Evolutionary conservation across 37 sponge, comb jelly and placozoan genomes (phyloP).

Genomic region (Dysidea cf. avara): DNA sequence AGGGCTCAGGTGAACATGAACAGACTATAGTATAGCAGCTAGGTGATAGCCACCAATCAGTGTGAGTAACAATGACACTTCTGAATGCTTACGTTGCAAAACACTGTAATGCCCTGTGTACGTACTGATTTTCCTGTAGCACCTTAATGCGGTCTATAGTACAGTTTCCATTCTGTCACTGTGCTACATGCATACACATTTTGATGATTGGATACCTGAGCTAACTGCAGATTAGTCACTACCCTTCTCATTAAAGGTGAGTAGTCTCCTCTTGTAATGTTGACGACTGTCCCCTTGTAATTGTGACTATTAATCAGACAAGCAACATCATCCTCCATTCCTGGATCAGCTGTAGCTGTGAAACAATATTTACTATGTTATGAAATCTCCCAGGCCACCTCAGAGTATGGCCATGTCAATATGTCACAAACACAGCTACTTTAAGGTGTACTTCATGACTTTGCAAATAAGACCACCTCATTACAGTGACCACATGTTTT

Average conservation of each 20-base stretch:
- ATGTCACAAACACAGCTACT: too few species aligned
- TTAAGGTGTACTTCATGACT: neutral
- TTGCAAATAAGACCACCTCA: neutral
- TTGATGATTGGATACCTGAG: constrained; percentile 52
- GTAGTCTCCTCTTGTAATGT: constrained; percentile 83
- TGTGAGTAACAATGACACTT: too few species aligned
- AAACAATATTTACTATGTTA: neutral
- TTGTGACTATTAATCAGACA: constrained; percentile 59
- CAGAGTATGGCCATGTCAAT: neutral
- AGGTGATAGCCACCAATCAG: too few species aligned
- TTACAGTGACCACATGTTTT: neutral
- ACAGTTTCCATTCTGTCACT: too few species aligned
- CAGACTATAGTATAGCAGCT: too few species aligned
- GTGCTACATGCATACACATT: too few species aligned
- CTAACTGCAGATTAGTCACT: constrained; percentile 64
- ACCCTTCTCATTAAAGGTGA: constrained; percentile 76
- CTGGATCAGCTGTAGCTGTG: constrained; percentile 42
- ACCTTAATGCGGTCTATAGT: too few species aligned
- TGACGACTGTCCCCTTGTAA: constrained; percentile 43
- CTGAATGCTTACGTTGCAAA: too few species aligned
- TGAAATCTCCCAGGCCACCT: neutral
- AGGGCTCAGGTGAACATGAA: too few species aligned
- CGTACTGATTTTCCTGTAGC: too few species aligned
- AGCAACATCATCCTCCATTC: constrained; percentile 56
- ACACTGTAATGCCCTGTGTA: too few species aligned